Conservation (phyloP, 2,797 vertebrate species). For the Podargus strigoides region DNA sequence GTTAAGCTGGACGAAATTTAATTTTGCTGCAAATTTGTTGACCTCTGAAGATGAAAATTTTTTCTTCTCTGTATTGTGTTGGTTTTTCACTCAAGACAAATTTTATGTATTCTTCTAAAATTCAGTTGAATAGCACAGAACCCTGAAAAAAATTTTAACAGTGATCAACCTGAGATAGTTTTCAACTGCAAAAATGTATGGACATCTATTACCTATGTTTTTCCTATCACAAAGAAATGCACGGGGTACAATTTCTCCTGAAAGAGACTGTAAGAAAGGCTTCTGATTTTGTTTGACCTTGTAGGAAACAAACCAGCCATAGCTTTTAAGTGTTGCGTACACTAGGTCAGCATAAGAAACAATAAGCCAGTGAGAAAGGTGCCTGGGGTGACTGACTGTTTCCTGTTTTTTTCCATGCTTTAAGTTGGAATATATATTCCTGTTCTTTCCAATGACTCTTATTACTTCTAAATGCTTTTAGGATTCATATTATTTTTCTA, state of each 20-base stretch:
- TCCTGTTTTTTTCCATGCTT: background rate
- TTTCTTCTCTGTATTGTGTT: background rate
- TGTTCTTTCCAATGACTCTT: background rate
- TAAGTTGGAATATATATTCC: background rate
- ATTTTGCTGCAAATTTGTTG: background rate
- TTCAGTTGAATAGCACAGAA: background rate
- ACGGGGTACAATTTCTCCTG: background rate
- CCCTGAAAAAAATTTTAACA: background rate
- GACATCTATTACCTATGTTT: background rate
- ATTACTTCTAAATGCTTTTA: background rate
- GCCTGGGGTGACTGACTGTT: fast-evolving
- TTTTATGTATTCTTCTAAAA: background rate
- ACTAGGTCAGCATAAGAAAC: background rate
- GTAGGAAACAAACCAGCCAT: background rate
- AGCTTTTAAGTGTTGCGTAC: background rate
- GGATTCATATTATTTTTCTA: background rate
- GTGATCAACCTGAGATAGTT: background rate
- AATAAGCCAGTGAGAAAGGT: background rate
- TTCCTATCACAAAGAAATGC: background rate
- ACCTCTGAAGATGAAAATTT: background rate
- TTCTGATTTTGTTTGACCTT: background rate
- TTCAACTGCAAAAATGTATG: background rate
- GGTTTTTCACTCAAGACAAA: background rate
- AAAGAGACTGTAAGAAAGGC: background rate
- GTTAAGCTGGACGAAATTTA: background rate